Base-by-base conservation (phyloP, 1,140 invertebrate genomes). In the Drosophila athabasca region DNA sequence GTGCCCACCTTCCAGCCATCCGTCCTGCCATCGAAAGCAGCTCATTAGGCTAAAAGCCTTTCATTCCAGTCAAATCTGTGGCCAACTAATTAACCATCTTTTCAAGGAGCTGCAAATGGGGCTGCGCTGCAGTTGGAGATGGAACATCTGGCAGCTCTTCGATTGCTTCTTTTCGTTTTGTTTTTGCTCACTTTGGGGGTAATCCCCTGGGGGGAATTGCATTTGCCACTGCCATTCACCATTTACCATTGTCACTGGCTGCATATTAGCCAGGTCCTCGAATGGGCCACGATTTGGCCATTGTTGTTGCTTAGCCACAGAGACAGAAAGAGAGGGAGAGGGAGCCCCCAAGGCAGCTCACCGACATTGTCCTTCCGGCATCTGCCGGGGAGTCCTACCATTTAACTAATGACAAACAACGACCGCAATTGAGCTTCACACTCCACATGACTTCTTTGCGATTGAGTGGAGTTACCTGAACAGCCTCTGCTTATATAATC, bases 1-100 rank as follows among this genome's bases (percentile, higher is more conserved):
- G 11, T 29, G 54, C 49, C 49, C 35, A 39, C 31, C 46, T 57
- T 55, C 8, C 1, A 9, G 8, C 29, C 26, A n/a, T 45, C 29
- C 31, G 8, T 6, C 49, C 26, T 39, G 13, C 31, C 48, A 35
- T 35, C 9, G 31, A 11, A 1, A 4, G 11, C 35, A 5, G 11
- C 51, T 85, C 82, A 85, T 85, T 82, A 85, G 78, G 59, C 74
- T 85, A 87, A 85, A 82, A 85, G 79, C 77, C 52, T 53, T 39
- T 4, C 11, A 5, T 13, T 4, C 35, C 35, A 13, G 11, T 39
- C 35, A 1, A 39, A 39, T 39, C 43, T 62, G 43, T 31, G 55
- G 68, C 57, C 52, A 70, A 70, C 77, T 81, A 81, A 81, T 85
- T 74, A 77, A 62, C 46, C 67, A 43, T 24, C 44, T 22, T 15